phyloP scores from a whole-genome alignment of 2,113 vertebrate genomes.

The Poeciliopsis prolifica region DNA sequence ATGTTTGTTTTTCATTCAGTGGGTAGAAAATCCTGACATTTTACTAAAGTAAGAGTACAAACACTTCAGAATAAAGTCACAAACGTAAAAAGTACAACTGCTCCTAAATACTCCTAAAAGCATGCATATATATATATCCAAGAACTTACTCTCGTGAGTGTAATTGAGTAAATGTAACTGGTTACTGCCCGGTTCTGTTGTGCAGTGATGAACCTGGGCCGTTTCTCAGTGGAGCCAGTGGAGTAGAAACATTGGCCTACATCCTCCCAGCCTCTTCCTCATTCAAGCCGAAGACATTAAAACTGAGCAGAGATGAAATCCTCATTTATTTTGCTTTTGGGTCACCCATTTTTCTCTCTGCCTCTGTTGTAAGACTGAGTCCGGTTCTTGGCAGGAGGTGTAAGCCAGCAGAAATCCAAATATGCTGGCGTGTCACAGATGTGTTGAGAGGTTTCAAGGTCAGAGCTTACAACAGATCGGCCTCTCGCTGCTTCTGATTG shows the following conservation, averaged over 20 bases:
- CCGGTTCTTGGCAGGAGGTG: neutral
- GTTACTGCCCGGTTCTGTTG: no score
- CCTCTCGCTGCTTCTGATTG: neutral
- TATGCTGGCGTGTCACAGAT: slow-evolving; percentile 16
- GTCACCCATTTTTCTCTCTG: slow-evolving; percentile 23
- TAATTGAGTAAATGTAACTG: no score
- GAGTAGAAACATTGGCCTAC: slow-evolving; percentile 72
- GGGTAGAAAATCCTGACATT: no score
- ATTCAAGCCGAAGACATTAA: slow-evolving; percentile 16
- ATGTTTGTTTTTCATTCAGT: no score
- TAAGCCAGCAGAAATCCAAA: slow-evolving; percentile 23
- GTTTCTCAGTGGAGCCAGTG: slow-evolving; percentile 44
- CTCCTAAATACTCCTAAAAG: no score
- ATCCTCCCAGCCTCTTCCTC: slow-evolving; percentile 32
- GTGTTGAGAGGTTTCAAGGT: slow-evolving; percentile 53
- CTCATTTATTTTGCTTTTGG: slow-evolving; percentile 24
- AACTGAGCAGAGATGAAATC: neutral
- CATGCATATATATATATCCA: no score
- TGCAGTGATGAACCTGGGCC: slow-evolving; percentile 31
- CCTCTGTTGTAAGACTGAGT: slow-evolving; percentile 1
- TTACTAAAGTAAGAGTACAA: no score
- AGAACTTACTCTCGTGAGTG: no score
- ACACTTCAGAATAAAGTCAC: no score
- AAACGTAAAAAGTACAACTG: no score
- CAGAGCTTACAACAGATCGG: slow-evolving; percentile 7